A percentile compares a stretch with the other conserved stretches of the same genome.
These are phyloP conservation scores for Drosophila ananassae DNA, from an alignment of 1,140 invertebrate species.

Conservation along the genomic window DNA sequence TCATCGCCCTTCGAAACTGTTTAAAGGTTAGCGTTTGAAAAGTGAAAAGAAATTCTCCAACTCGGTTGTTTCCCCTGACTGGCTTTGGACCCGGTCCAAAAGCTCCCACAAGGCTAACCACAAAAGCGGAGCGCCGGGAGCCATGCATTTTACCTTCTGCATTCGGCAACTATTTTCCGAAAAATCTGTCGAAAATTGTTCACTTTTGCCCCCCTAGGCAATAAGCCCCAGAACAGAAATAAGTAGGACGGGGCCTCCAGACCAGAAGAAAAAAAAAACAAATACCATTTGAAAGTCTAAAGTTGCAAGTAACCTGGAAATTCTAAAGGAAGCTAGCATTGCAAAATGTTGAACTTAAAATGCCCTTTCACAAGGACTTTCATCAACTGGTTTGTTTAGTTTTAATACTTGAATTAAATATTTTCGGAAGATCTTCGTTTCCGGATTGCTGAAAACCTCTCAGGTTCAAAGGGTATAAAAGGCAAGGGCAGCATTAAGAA, in stretches of 20 bases:
- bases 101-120: slow-evolving; percentile 61
- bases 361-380: slow-evolving; percentile 15
- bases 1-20: slow-evolving; percentile 46
- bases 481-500: slow-evolving; percentile 45
- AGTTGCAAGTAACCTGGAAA: slow-evolving; percentile 36
- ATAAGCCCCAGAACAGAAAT: slow-evolving; percentile 75
- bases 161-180: slow-evolving; percentile 66
- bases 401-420: slow-evolving; percentile 5
- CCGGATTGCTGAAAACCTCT: slow-evolving; percentile 7
- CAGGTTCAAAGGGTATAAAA: slow-evolving; percentile 7
- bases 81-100: slow-evolving; percentile 35
- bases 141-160: slow-evolving; percentile 56
- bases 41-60: slow-evolving; percentile 69
- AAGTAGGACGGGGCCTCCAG: slow-evolving; percentile 26
- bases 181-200: slow-evolving; percentile 76
- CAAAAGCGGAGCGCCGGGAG: slow-evolving; percentile 53
- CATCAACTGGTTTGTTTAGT: slow-evolving; percentile 1
- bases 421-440: slow-evolving; percentile 8
- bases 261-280: slow-evolving; percentile 5
- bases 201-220: slow-evolving; percentile 52
- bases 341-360: slow-evolving; percentile 9
- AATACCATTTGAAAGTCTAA: slow-evolving; percentile 58
- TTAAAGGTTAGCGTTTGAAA: slow-evolving; percentile 76
- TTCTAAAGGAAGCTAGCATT: slow-evolving; percentile 21
- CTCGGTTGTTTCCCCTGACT: slow-evolving; percentile 21